A percentile compares a stretch with the other conserved stretches of the same genome.
phyloP scores from a whole-genome alignment of 1,140 invertebrate genomes.

The Atta colombica region DNA sequence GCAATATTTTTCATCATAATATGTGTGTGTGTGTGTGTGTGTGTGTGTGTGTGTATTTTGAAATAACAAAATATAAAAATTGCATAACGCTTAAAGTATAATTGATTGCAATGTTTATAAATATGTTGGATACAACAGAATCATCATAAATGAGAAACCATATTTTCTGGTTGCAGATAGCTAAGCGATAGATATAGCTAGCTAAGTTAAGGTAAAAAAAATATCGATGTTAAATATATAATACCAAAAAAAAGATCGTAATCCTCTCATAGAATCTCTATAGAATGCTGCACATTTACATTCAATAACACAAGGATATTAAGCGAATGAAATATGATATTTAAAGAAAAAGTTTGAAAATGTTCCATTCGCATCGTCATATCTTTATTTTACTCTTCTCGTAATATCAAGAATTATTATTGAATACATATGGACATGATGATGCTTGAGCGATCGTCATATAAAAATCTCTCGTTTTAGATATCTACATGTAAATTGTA shows the following conservation, averaged over 20 bases:
- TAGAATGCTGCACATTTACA: not conserved
- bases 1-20: no score
- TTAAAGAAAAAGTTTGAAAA: constrained; percentile 21
- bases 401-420: constrained; percentile 30
- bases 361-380: not conserved
- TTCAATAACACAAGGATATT: not conserved
- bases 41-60: no score
- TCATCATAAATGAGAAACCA: not conserved
- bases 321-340: not conserved
- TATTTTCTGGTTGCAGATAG: not conserved
- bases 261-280: not conserved
- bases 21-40: no score
- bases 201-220: not conserved
- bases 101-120: not conserved
- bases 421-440: not conserved
- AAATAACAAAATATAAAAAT: not conserved
- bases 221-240: not conserved
- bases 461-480: constrained; percentile 70
- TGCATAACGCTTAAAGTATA: not conserved
- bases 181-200: not conserved
- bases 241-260: not conserved
- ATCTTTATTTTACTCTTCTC: constrained; percentile 30
- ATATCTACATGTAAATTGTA: constrained; percentile 52
- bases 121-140: not conserved
- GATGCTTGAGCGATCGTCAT: not conserved